phyloP scores from a whole-genome alignment of 2,113 vertebrate genomes.

The Corapipo altera region DNA sequence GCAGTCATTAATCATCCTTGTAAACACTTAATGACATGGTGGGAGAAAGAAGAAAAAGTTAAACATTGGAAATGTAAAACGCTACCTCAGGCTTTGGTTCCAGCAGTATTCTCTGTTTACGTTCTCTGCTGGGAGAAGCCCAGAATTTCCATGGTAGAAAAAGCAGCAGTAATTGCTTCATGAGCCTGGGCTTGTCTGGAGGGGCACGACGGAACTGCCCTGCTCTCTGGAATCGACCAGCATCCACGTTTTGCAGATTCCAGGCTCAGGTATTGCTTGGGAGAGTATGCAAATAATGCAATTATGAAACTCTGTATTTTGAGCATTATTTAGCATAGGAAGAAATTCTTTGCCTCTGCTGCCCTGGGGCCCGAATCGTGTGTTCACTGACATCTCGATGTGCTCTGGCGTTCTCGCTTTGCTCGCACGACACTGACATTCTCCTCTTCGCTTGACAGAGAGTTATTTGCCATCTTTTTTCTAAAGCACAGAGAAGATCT shows the following conservation, averaged over 20 bases:
- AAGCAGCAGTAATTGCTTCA: not conserved
- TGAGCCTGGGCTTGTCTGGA: not conserved
- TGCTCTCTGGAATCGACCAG: not conserved
- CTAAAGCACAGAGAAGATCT: not conserved
- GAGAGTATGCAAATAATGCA: not conserved
- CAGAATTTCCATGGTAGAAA: not conserved
- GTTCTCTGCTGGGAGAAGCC: not conserved
- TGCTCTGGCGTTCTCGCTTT: not conserved
- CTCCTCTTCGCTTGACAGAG: not conserved
- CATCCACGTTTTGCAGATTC: too few species aligned
- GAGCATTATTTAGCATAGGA: not conserved
- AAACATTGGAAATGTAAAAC: constrained; percentile 4
- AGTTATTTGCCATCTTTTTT: not conserved
- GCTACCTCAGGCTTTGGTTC: constrained; percentile 13
- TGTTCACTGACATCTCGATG: not conserved
- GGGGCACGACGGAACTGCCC: not conserved
- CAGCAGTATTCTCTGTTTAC: not conserved
- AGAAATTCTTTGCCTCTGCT: not conserved
- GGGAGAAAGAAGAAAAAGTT: constrained; percentile 35
- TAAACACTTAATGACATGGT: constrained; percentile 60
- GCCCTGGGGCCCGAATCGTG: rapidly evolving
- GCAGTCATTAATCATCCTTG: constrained; percentile 62
- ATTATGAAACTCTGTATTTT: not conserved
- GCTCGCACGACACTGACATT: not conserved
- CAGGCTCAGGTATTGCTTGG: not conserved